These are phyloP conservation scores for Xestia xanthographa DNA, from an alignment of 2,888 invertebrate genomes.

Conservation along the genomic window DNA sequence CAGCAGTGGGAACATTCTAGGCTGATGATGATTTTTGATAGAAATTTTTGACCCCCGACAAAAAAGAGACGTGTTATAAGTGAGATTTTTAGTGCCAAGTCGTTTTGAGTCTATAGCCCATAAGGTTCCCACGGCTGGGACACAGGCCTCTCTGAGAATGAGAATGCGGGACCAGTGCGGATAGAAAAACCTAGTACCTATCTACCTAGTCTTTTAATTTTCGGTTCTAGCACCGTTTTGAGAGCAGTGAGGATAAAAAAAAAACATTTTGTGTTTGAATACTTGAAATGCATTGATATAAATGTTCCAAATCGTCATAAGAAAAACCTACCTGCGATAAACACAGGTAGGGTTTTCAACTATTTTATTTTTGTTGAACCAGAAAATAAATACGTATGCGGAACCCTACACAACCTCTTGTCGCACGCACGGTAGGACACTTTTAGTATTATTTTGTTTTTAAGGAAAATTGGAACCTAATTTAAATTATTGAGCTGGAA, in stretches of 20 bases:
- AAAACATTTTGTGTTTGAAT: not conserved
- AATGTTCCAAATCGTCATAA: not conserved
- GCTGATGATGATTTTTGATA: too few relatives aligned
- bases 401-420: constrained; percentile 32
- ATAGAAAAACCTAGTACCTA: not conserved
- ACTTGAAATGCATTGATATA: not conserved
- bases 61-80: too few relatives aligned
- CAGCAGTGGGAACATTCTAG: too few relatives aligned
- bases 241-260: not conserved
- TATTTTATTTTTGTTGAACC: not conserved
- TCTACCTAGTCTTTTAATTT: not conserved
- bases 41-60: too few relatives aligned
- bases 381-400: not conserved
- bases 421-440: constrained; percentile 26
- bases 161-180: not conserved
- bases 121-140: not conserved
- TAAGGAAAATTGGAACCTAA: constrained; percentile 62
- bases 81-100: too few relatives aligned
- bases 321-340: not conserved
- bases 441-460: constrained; percentile 51
- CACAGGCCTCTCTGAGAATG: not conserved
- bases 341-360: not conserved
- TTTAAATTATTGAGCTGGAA: constrained; percentile 66
- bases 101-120: not conserved
- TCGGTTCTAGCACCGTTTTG: not conserved